Evolutionary conservation across 1,140 invertebrate species (phyloP).

Genomic region (Bombyx mandarina): DNA sequence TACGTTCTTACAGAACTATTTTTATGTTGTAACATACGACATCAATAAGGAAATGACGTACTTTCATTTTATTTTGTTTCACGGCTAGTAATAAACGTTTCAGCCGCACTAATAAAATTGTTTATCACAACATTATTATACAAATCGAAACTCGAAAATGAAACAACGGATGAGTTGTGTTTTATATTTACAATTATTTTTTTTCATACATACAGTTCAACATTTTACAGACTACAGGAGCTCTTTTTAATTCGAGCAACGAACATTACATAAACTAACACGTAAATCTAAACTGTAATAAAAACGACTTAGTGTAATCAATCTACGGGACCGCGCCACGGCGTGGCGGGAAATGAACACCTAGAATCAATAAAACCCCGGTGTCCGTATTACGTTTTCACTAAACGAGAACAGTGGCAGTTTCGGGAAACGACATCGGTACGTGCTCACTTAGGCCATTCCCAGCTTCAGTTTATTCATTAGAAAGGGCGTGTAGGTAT

Average conservation of each 20-base stretch:
- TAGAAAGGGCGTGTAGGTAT: conserved; percentile 55
- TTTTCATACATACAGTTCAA: conserved; percentile 63
- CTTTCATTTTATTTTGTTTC: neutral
- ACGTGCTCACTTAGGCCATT: conserved; percentile 46
- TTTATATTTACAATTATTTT: conserved; percentile 68
- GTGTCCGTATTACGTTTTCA: conserved; percentile 47
- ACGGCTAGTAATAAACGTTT: conserved; percentile 6
- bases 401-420: conserved; percentile 60
- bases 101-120: conserved; percentile 15
- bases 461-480: conserved; percentile 45
- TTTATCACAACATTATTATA: conserved; percentile 17
- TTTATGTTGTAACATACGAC: too few species aligned
- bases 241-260: conserved; percentile 70
- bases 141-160: conserved; percentile 26
- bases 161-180: conserved; percentile 59
- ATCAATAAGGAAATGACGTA: conserved; percentile 3
- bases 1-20: too few species aligned
- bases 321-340: conserved; percentile 50
- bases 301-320: conserved; percentile 61
- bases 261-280: conserved; percentile 71
- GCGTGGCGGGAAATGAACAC: conserved; percentile 41
- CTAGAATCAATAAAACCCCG: conserved; percentile 64
- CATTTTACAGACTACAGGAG: conserved; percentile 68
- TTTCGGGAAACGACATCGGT: conserved; percentile 51
- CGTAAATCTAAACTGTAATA: conserved; percentile 68